phyloP scores from a whole-genome alignment of 2,888 invertebrate species.

The Trichogramma dendrolimi region DNA sequence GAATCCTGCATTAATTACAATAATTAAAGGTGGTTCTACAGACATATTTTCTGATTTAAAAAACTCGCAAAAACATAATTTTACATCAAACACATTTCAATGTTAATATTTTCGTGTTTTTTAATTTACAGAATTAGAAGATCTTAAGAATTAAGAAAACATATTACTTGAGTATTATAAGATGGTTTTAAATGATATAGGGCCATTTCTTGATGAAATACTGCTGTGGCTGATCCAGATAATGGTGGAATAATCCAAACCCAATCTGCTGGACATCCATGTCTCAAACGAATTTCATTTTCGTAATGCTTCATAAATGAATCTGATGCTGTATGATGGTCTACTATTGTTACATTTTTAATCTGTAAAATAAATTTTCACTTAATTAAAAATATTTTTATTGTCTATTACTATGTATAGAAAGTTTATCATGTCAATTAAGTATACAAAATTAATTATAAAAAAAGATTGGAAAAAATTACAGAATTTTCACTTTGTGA shows the following conservation, averaged over 20 bases:
- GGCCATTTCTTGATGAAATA: slow-evolving; percentile 86
- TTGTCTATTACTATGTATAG: not conserved
- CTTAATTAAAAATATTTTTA: not conserved
- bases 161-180: slow-evolving; percentile 80
- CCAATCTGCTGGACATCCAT: slow-evolving; percentile 84
- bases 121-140: not conserved
- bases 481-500: not conserved
- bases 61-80: no score
- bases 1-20: no score
- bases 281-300: slow-evolving; percentile 80
- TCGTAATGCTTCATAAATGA: slow-evolving; percentile 94
- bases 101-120: not conserved
- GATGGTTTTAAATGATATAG: slow-evolving; percentile 81
- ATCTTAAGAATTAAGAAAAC: not conserved
- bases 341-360: slow-evolving; percentile 86
- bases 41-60: no score
- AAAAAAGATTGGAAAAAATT: not conserved
- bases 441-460: no score
- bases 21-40: no score
- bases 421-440: no score
- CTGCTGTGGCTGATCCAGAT: slow-evolving; percentile 74
- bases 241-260: slow-evolving; percentile 76
- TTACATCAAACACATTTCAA: no score
- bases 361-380: slow-evolving; percentile 52
- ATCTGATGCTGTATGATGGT: slow-evolving; percentile 93